phyloP scores from a whole-genome alignment of 2,888 invertebrate species.

The Ophion obscuratus region DNA sequence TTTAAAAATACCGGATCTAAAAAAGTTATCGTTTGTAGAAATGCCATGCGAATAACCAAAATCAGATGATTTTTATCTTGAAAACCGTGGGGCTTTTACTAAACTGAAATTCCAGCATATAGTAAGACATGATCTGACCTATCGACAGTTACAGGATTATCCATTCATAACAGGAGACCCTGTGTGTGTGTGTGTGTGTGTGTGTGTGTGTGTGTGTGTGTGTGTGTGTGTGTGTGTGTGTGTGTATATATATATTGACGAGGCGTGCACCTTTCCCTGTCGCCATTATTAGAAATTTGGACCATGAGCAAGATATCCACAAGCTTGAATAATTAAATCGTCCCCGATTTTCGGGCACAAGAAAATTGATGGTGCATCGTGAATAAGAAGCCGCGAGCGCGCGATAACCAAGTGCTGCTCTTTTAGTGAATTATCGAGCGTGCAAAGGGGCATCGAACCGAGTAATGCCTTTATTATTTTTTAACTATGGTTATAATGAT shows the following conservation, averaged over 20 bases:
- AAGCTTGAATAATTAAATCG: constrained; percentile 60
- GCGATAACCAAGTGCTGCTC: constrained; percentile 41
- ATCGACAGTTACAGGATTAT: too few species aligned
- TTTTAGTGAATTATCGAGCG: constrained; percentile 45
- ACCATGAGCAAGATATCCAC: constrained; percentile 11
- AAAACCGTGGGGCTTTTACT: too few species aligned
- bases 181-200: too few species aligned
- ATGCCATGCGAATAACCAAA: too few species aligned
- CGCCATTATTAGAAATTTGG: constrained; percentile 36
- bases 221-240: too few species aligned
- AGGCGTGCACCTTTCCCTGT: constrained; percentile 2
- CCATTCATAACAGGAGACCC: too few species aligned
- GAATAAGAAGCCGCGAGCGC: constrained; percentile 41
- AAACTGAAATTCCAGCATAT: too few species aligned
- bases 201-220: too few species aligned
- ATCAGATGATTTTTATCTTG: too few species aligned
- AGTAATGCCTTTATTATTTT: constrained; percentile 21
- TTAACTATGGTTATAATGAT: neutral
- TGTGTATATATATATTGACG: neutral
- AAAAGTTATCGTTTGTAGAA: too few species aligned
- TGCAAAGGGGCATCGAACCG: constrained; percentile 26
- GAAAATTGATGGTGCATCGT: constrained; percentile 24
- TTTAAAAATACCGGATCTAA: too few species aligned
- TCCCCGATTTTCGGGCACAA: constrained; percentile 54
- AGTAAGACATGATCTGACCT: too few species aligned